Conservation (phyloP, 2,113 vertebrate genomes). For the Lanius collurio region DNA sequence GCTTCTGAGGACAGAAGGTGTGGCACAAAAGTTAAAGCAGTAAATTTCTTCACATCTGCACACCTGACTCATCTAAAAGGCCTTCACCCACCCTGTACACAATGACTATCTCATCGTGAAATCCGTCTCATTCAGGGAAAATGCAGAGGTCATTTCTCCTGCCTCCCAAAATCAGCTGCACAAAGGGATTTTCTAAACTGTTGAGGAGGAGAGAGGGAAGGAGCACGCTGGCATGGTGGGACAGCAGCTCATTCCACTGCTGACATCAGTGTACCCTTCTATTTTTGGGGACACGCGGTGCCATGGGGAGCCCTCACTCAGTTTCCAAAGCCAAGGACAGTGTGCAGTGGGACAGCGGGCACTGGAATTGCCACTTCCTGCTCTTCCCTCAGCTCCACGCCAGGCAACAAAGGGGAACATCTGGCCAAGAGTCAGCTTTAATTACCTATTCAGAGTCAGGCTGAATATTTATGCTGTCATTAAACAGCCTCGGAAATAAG, state of each 20-base stretch:
- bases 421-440: slow-evolving; percentile 43
- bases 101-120: neutral
- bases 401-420: slow-evolving; percentile 51
- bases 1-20: neutral
- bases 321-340: neutral
- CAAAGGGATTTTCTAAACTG: neutral
- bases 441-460: slow-evolving; percentile 41
- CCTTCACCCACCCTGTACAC: neutral
- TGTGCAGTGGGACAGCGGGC: neutral
- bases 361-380: neutral
- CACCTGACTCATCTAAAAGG: neutral
- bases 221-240: fast-evolving
- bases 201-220: neutral
- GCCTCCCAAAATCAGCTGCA: neutral
- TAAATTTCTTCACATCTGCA: neutral
- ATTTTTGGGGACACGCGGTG: neutral
- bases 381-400: neutral
- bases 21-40: neutral
- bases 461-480: slow-evolving; percentile 37
- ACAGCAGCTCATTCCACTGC: neutral
- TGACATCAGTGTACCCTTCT: neutral
- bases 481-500: slow-evolving; percentile 40
- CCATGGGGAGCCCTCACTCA: fast-evolving
- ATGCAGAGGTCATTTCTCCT: neutral
- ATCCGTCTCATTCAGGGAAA: neutral